Conservation (phyloP, 1,140 invertebrate species). For the Brachionus calyciflorus region DNA sequence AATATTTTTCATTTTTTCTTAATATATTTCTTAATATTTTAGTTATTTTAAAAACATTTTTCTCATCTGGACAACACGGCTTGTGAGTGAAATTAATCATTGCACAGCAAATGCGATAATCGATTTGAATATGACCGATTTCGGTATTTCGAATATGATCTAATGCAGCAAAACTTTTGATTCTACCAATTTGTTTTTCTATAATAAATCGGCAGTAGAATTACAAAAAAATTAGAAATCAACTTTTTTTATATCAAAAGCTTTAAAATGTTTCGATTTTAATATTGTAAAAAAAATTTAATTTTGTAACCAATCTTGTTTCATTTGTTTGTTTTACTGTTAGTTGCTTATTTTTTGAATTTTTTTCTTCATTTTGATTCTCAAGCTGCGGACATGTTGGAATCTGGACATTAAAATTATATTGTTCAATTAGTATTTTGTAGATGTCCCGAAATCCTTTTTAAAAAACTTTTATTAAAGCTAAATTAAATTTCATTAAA, state of each 20-base stretch:
- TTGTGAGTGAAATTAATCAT: not conserved
- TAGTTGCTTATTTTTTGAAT: not conserved
- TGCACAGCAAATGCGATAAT: not conserved
- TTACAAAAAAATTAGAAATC: not conserved
- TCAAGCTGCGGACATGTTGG: not conserved
- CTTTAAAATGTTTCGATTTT: not conserved
- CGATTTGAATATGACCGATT: conserved; percentile 3
- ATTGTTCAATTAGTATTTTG: too few relatives aligned
- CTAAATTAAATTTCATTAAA: too few relatives aligned
- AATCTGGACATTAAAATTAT: not conserved
- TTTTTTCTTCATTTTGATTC: not conserved
- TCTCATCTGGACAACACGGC: conserved; percentile 3
- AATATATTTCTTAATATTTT: not conserved
- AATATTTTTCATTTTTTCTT: not conserved
- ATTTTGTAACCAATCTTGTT: not conserved
- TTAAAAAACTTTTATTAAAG: too few relatives aligned
- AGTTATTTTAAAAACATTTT: not conserved
- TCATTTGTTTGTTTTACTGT: not conserved
- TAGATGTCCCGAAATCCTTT: too few relatives aligned
- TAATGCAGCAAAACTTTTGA: not conserved
- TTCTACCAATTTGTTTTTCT: not conserved
- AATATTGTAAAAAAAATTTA: too few relatives aligned
- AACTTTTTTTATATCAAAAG: not conserved
- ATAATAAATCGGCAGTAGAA: conserved; percentile 1
- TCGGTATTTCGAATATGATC: not conserved